Evolutionary conservation across 2,888 invertebrate species (phyloP), one percentile per base, ranked within the genome.

Genomic region (Pollenia griseotomentosa): DNA sequence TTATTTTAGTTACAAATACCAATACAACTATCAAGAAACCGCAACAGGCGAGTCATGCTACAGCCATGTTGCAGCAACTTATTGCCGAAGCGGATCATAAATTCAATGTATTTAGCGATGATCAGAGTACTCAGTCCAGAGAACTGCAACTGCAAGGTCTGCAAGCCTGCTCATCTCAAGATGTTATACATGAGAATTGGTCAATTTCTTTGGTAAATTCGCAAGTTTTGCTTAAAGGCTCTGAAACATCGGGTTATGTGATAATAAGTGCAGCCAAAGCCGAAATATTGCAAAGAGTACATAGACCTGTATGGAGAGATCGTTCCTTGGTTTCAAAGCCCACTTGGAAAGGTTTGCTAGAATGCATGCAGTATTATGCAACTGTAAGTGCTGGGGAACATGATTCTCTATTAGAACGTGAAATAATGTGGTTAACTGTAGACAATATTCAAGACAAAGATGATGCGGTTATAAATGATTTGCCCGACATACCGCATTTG

Each of bases 351-450:
- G 99, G 99, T 23, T 96, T 97, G 75, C 94, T 99, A 12, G 97
- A 98, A 91, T 98, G 99, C 93, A 98, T 99, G 98, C 99, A 99
- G 95, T 99, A 99, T 94, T 99, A 99, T 94, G 99, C 99, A 12
- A 99, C 99, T 10, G 98, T 99, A 68, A 97, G 97, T 92, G 97
- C 97, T 5, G 95, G 95, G 48, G 96, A 96, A 91, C 95, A 95
- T 87, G 96, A 96, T 90, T 95, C 95, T 53, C 94, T 96, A 14
- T 94, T 95, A 89, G 95, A 94, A 95, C 97, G 98, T 90, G 97
- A 98, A 93, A 98, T 99, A 89, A 97, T 98, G 95, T 99, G 99
- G 99, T 94, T 99, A 89, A 97, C 97, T 0, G 96, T 98, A 63
- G 98, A 98, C 90, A 98, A 98, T 92, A 99, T 99, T 85, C 98